These are phyloP conservation scores for Patiria pectinifera DNA, from an alignment of 53 echinoderm and acorn worm genomes.

Conservation along the genomic window DNA sequence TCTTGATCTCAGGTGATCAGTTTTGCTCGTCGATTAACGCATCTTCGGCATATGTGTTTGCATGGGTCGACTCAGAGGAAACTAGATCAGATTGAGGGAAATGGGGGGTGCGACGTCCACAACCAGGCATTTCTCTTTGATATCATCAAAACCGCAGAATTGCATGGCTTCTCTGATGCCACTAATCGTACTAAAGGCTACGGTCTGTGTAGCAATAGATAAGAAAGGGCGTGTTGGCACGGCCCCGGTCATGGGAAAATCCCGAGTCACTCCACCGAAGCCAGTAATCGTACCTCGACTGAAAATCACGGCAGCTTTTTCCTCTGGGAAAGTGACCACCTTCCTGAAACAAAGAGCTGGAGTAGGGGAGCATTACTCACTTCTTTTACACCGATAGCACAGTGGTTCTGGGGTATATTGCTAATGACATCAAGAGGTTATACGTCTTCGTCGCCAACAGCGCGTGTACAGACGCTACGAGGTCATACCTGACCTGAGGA, in stretches of 20 bases:
- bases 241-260: not conserved
- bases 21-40: too few relatives aligned
- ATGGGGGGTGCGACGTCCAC: too few relatives aligned
- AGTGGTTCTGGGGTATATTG: slow-evolving; percentile 72
- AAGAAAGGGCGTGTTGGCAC: not conserved
- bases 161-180: slow-evolving; percentile 60
- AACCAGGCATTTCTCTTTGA: too few relatives aligned
- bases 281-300: not conserved
- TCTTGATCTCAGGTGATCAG: too few relatives aligned
- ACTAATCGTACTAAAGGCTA: slow-evolving; percentile 22
- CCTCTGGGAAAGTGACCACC: too few relatives aligned
- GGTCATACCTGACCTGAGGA: too few relatives aligned
- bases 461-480: not conserved
- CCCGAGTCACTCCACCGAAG: not conserved
- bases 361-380: slow-evolving; percentile 1
- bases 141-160: not conserved
- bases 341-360: not conserved
- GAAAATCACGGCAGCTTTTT: too few relatives aligned
- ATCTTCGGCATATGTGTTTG: too few relatives aligned
- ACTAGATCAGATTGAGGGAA: too few relatives aligned
- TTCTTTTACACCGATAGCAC: slow-evolving; percentile 53
- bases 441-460: slow-evolving; percentile 73
- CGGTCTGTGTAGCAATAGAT: slow-evolving; percentile 61
- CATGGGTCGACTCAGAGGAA: too few relatives aligned
- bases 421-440: slow-evolving; percentile 60